Conservation (phyloP, 2,797 vertebrate species). For the Falco rusticolus region DNA sequence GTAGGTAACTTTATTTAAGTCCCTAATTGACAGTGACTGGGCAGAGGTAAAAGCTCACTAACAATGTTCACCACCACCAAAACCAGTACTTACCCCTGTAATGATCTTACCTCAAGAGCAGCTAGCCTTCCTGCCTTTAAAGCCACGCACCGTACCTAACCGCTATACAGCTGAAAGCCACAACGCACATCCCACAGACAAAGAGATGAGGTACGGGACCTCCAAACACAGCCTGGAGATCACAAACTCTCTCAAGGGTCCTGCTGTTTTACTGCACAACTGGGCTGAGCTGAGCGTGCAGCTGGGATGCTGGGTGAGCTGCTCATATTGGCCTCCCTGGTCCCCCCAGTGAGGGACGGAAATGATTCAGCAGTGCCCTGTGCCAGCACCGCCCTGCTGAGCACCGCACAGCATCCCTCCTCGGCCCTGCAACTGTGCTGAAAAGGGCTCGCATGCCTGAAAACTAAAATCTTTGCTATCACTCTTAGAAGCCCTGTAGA, state of each 20-base stretch:
- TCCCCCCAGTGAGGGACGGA: neutral
- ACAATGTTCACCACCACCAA: neutral
- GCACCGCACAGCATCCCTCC: neutral
- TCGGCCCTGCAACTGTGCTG: neutral
- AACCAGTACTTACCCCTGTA: neutral
- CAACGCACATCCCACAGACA: neutral
- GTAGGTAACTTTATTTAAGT: neutral
- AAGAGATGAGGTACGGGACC: accelerated
- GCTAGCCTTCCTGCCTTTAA: neutral
- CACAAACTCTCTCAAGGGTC: neutral
- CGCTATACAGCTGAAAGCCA: neutral
- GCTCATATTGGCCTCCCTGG: neutral
- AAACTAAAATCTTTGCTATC: neutral
- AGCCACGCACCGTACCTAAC: neutral
- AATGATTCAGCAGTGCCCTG: neutral
- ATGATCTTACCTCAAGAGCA: neutral
- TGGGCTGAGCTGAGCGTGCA: neutral
- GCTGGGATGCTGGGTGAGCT: neutral
- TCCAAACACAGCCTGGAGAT: neutral
- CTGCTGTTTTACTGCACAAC: conserved; percentile 1
- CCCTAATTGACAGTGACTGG: neutral
- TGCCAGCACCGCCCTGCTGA: neutral
- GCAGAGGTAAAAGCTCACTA: neutral
- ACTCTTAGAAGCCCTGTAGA: neutral
- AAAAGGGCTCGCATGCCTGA: neutral